A percentile compares a stretch with the other conserved stretches of the same genome.
Conservation (phyloP, 2,888 invertebrate genomes). For the Nomada fabriciana region DNA sequence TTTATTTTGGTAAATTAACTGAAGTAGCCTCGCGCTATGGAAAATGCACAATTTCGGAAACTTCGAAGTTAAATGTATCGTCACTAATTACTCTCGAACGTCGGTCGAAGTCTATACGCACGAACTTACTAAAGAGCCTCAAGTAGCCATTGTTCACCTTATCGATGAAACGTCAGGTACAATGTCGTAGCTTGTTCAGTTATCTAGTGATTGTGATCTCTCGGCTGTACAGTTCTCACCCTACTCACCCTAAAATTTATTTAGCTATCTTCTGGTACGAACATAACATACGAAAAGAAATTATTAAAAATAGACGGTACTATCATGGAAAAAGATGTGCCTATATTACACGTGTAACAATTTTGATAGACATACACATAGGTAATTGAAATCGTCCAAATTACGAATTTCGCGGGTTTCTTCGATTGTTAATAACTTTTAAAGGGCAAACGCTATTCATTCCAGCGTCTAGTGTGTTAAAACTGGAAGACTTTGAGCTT, state of each 20-base stretch:
- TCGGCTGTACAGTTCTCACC: not conserved
- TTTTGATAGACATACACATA: no score
- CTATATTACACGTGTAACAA: no score
- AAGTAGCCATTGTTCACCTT: conserved; percentile 24
- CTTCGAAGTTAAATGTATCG: not conserved
- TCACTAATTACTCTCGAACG: conserved; percentile 6
- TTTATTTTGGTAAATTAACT: not conserved
- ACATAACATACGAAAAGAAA: not conserved
- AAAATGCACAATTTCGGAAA: not conserved
- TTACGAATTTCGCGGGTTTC: no score
- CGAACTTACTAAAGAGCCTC: conserved; percentile 2
- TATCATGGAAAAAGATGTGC: no score
- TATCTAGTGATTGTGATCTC: not conserved
- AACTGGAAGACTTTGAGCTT: no score
- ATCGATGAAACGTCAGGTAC: conserved; percentile 10
- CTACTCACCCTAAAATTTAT: conserved; percentile 8
- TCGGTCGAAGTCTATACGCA: not conserved
- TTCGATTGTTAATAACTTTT: no score
- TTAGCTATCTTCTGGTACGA: not conserved
- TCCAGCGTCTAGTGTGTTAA: no score
- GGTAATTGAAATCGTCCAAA: no score
- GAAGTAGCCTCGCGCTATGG: not conserved
- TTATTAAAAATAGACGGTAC: not conserved
- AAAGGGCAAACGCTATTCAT: no score
- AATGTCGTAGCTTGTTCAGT: conserved; percentile 8